A percentile compares a stretch with the other conserved stretches of the same genome.
phyloP scores from a whole-genome alignment of 1,140 invertebrate species.

The Dendroctonus ponderosae region DNA sequence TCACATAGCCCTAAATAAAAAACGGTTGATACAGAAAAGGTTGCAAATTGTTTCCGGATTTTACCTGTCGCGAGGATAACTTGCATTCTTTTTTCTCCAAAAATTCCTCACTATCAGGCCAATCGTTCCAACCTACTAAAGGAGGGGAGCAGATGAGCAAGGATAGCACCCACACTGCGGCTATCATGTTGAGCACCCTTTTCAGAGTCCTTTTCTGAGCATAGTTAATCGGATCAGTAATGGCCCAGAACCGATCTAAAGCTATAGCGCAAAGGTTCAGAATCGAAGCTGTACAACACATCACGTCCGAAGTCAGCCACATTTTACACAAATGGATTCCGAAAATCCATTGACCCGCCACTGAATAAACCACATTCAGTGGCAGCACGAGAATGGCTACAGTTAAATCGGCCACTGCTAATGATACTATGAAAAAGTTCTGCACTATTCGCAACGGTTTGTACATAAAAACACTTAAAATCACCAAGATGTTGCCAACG shows the following conservation, averaged over 20 bases:
- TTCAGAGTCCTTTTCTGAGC: neutral
- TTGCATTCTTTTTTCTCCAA: too few species aligned
- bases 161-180: neutral
- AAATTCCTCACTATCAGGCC: neutral
- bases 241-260: neutral
- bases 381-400: neutral
- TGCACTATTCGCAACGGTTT: neutral
- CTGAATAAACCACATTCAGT: neutral
- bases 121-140: neutral
- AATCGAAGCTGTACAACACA: neutral
- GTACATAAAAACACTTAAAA: neutral
- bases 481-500: neutral
- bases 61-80: neutral
- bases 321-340: neutral
- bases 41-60: neutral
- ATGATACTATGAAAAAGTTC: neutral
- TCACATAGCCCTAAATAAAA: neutral
- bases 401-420: neutral
- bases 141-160: neutral
- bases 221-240: neutral
- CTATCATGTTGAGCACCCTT: neutral
- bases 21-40: neutral
- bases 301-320: neutral
- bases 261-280: conserved; percentile 1
- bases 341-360: neutral